phyloP scores from a whole-genome alignment of 2,888 invertebrate species.

The Andricus curvator region DNA sequence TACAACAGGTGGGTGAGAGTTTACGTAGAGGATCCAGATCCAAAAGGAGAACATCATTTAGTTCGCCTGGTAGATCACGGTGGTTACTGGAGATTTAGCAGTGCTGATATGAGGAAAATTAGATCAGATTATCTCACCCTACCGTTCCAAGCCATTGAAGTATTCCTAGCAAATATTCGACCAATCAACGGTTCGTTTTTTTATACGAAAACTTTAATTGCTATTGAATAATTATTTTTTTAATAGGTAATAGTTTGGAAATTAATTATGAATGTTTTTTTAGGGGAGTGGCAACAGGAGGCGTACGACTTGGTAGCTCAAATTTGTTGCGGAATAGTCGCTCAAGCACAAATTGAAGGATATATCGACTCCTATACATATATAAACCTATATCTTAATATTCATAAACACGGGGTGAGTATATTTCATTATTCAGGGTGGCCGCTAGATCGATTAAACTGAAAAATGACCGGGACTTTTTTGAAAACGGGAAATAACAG shows the following conservation, averaged over 20 bases:
- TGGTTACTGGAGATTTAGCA: conserved; percentile 90
- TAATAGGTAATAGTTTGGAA: neutral
- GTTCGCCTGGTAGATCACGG: conserved; percentile 97
- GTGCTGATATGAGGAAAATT: conserved; percentile 92
- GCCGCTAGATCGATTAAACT: too few species aligned
- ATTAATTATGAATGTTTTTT: conserved; percentile 46
- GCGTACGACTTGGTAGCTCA: conserved; percentile 89
- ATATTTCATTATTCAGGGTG: neutral
- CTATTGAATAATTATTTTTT: neutral
- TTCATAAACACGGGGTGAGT: conserved; percentile 86
- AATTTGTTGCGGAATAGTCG: conserved; percentile 89
- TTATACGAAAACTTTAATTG: neutral
- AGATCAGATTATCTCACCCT: conserved; percentile 94
- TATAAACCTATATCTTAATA: conserved; percentile 91
- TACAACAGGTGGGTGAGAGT: conserved; percentile 87
- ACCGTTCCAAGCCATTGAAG: conserved; percentile 99
- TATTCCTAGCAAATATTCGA: conserved; percentile 92
- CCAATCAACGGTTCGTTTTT: conserved; percentile 84
- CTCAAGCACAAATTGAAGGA: conserved; percentile 93
- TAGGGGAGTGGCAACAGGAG: conserved; percentile 86
- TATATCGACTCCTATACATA: conserved; percentile 88
- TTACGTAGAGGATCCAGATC: conserved; percentile 79
- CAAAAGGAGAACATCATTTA: conserved; percentile 86
- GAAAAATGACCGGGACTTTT: too few species aligned
- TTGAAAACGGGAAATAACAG: too few species aligned